Base-by-base conservation (phyloP, 2,797 vertebrate genomes). In the Streptopelia turtur region DNA sequence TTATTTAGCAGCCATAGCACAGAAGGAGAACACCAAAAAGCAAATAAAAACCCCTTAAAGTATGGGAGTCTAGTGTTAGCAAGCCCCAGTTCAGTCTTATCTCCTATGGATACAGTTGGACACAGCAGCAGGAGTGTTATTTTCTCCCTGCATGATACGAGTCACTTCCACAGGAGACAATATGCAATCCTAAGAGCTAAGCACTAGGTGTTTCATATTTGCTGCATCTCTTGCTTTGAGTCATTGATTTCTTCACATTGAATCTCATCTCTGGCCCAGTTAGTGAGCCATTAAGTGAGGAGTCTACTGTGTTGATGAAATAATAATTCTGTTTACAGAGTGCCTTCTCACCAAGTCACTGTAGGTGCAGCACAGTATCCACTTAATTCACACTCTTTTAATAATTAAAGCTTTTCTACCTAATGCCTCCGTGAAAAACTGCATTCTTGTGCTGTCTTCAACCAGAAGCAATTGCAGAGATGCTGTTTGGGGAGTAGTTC, bases 301-400 rank as follows among this genome's bases (percentile, higher is more conserved):
- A 92, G 87, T 95, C 95, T 95, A 95, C 95, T 95, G 93, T 82
- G 96, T 50, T 96, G 93, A 96, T 93, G 92, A 95, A 96, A 97
- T 96, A 96, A 96, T 96, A 92, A 96, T 95, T 96, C 89, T 96
- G 89, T 93, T 96, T 96, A 96, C 84, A 93, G 92, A 95, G 84
- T 0, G 10, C 89, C 74, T 95, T 93, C 92, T 91, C 85, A 92
- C 92, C 92, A 81, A 93, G 90, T 71, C 91, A 43, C 91, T 56
- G 87, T 92, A 89, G 92, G 92, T 95, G 66, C 85, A 87, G 89
- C 79, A 76, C 76, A 57, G n/a, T 91, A 45, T 85, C 90, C 91
- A 63, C 64, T 97, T 91, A 95, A 94, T 96, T 95, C 90, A 82
- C 65, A 60, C 30, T 89, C 89, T 70, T 94, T 96, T 89, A 96